Percentiles rank a stretch among this genome's conserved stretches.
phyloP scores from a whole-genome alignment of 2,888 invertebrate species.

The Hofmannophila pseudospretella region DNA sequence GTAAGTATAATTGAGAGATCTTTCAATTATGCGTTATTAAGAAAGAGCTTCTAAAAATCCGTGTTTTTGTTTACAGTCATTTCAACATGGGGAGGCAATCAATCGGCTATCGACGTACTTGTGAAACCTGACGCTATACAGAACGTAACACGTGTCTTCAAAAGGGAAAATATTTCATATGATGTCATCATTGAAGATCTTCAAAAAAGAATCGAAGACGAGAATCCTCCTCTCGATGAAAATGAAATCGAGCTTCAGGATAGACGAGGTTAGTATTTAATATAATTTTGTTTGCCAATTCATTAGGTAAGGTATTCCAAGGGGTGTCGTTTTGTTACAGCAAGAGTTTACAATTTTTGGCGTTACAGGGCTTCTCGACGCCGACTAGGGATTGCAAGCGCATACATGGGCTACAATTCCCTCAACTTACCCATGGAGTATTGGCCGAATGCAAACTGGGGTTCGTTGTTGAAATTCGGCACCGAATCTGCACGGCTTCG shows the following conservation, averaged over 20 bases:
- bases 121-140: slow-evolving; percentile 81
- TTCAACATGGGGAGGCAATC: slow-evolving; percentile 82
- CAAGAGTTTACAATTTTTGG: slow-evolving; percentile 78
- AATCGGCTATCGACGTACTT: slow-evolving; percentile 81
- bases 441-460: slow-evolving; percentile 80
- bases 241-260: slow-evolving; percentile 83
- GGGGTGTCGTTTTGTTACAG: slow-evolving; percentile 69
- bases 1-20: slow-evolving; percentile 36
- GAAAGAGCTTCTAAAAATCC: neutral
- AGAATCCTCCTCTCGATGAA: slow-evolving; percentile 84
- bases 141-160: slow-evolving; percentile 80
- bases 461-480: slow-evolving; percentile 70
- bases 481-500: slow-evolving; percentile 35
- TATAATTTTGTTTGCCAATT: slow-evolving; percentile 19
- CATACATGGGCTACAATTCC: slow-evolving; percentile 74
- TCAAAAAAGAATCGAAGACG: slow-evolving; percentile 86
- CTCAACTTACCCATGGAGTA: slow-evolving; percentile 76
- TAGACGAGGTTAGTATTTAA: slow-evolving; percentile 75
- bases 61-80: slow-evolving; percentile 65
- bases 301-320: slow-evolving; percentile 60
- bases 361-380: slow-evolving; percentile 72
- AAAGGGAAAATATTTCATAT: slow-evolving; percentile 80
- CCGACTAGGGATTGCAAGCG: slow-evolving; percentile 59
- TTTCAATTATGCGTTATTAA: neutral
- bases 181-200: slow-evolving; percentile 87